Conservation (phyloP, 2,797 vertebrate genomes). For the Labeo calbasu region DNA sequence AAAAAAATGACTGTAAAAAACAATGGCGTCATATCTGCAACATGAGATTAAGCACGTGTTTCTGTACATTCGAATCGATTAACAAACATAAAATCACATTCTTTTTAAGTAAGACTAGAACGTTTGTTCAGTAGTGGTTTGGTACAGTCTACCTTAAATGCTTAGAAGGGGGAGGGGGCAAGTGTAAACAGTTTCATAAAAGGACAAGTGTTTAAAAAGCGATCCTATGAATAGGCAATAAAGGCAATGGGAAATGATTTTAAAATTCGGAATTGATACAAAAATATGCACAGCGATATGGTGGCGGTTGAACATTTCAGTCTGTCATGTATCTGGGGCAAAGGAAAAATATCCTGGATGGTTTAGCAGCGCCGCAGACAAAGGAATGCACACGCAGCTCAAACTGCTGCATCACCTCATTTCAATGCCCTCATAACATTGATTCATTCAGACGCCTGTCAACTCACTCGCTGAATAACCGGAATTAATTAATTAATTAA, state of each 20-base stretch:
- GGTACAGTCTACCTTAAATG: background rate
- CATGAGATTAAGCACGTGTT: constrained; percentile 36
- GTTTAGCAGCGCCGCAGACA: constrained; percentile 65
- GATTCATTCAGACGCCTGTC: constrained; percentile 27
- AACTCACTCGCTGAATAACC: background rate
- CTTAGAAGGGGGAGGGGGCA: background rate
- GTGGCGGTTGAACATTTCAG: background rate
- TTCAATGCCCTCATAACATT: constrained; percentile 43
- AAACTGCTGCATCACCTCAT: constrained; percentile 77
- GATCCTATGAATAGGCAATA: background rate
- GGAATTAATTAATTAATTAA: background rate
- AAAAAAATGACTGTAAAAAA: constrained; percentile 22
- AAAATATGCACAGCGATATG: background rate
- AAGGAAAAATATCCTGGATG: constrained; percentile 38
- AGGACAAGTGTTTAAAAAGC: background rate
- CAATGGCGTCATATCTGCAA: constrained; percentile 48
- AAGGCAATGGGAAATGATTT: background rate
- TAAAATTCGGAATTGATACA: background rate
- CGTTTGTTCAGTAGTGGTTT: background rate
- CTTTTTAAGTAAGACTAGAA: background rate
- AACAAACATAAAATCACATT: background rate
- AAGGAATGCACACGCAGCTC: constrained; percentile 63
- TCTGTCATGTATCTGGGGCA: constrained; percentile 28
- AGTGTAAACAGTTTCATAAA: constrained; percentile 15
- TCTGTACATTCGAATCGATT: background rate